phyloP scores from a whole-genome alignment of 2,113 vertebrate species.

The Chinchilla lanigera region DNA sequence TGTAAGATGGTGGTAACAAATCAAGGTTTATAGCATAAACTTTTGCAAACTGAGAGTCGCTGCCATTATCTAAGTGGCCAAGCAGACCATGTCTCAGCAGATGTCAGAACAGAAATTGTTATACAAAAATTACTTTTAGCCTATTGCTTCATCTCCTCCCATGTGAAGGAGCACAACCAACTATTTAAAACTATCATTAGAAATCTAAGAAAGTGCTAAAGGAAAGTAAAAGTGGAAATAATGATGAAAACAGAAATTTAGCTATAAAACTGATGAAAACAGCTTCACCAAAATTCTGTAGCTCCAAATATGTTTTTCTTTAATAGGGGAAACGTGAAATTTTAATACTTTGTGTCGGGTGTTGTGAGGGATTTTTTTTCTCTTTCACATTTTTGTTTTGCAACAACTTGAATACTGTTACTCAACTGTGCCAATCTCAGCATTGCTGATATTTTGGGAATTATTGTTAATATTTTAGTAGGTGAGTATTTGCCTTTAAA shows the following conservation, averaged over 20 bases:
- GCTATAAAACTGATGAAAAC: not conserved
- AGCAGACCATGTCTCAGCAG: not conserved
- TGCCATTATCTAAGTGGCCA: not conserved
- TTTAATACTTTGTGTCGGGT: not conserved
- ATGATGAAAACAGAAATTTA: slow-evolving; percentile 23
- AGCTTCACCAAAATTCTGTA: not conserved
- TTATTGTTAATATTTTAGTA: slow-evolving; percentile 57
- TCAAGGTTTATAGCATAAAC: slow-evolving; percentile 22
- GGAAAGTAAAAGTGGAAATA: not conserved
- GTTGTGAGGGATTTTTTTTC: not conserved
- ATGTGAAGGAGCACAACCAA: not conserved
- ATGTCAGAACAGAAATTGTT: not conserved
- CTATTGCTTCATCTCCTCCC: not conserved
- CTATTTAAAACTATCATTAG: not conserved
- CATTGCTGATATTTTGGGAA: not conserved
- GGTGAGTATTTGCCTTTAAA: slow-evolving; percentile 41
- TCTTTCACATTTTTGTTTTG: slow-evolving; percentile 48
- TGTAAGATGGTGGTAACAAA: not conserved
- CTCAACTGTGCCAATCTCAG: not conserved
- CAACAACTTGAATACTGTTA: not conserved
- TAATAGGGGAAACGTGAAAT: not conserved
- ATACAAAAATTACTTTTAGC: not conserved
- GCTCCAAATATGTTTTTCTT: not conserved
- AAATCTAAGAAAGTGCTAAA: not conserved
- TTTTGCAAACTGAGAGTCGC: not conserved